Conservation (phyloP, 2,888 invertebrate species). For the Sinelater perroti region DNA sequence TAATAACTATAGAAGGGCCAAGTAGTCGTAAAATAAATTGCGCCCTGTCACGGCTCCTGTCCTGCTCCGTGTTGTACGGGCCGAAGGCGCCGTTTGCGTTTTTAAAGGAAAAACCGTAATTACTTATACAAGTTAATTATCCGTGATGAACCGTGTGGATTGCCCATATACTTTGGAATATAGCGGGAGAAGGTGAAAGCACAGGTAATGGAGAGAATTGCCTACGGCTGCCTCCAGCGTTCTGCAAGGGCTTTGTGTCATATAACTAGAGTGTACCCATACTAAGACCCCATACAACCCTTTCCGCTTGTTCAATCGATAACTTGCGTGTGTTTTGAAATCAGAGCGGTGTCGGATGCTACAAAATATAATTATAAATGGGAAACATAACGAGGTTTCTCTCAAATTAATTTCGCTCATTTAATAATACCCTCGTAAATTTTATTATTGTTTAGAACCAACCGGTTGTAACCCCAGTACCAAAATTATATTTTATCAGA, state of each 20-base stretch:
- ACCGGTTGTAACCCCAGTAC: conserved; percentile 1
- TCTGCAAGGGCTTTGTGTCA: conserved; percentile 19
- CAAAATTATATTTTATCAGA: conserved; percentile 1
- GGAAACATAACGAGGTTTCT: neutral
- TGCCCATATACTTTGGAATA: conserved; percentile 19
- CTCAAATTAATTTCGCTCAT: neutral
- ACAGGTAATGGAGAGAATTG: conserved; percentile 31
- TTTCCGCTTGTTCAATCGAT: conserved; percentile 18
- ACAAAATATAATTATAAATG: conserved; percentile 20
- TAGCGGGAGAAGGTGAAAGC: conserved; percentile 20
- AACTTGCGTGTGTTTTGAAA: conserved; percentile 17
- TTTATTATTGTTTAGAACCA: conserved; percentile 4
- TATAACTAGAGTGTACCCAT: conserved; percentile 11
- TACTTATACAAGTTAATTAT: conserved; percentile 33
- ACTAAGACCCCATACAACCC: conserved; percentile 6
- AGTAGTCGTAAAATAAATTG: conserved; percentile 45
- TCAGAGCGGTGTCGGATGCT: conserved; percentile 19
- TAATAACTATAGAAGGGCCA: conserved; percentile 40
- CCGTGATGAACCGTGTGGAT: conserved; percentile 25
- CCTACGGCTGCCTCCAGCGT: conserved; percentile 19
- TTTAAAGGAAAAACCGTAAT: conserved; percentile 27
- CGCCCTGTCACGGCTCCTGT: conserved; percentile 33
- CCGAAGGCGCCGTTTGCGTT: conserved; percentile 22
- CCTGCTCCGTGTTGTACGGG: conserved; percentile 14
- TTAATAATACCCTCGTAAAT: conserved; percentile 1